phyloP scores from a whole-genome alignment of 2,113 vertebrate genomes.

The Ramphastos sulfuratus region DNA sequence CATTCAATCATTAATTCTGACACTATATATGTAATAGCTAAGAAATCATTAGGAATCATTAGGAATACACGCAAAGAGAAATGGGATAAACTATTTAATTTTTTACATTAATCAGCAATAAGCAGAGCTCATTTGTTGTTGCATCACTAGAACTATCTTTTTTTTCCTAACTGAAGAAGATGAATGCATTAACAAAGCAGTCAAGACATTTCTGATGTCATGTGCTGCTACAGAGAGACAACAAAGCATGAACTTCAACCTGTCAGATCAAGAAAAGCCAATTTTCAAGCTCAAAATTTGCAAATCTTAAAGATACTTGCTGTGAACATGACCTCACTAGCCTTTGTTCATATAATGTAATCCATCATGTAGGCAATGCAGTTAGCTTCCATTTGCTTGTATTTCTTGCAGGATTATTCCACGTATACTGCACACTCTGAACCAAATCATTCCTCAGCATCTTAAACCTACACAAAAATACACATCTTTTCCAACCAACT shows the following conservation, averaged over 20 bases:
- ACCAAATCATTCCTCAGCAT: background rate
- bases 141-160: background rate
- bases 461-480: background rate
- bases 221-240: background rate
- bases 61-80: background rate
- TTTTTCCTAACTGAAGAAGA: conserved; percentile 35
- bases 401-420: background rate
- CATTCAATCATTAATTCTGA: background rate
- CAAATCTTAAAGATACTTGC: conserved; percentile 7
- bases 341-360: background rate
- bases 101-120: background rate
- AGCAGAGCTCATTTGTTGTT: background rate
- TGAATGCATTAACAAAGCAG: conserved; percentile 56
- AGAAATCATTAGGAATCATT: background rate
- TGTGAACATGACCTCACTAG: background rate
- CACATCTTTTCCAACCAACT: background rate
- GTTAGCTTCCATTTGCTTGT: background rate
- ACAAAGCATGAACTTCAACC: conserved; percentile 35
- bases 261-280: conserved; percentile 22
- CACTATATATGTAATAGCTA: background rate
- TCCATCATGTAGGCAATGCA: background rate
- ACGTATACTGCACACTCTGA: background rate
- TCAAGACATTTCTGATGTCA: conserved; percentile 44
- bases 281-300: conserved; percentile 40
- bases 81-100: background rate